A percentile compares a stretch with the other conserved stretches of the same genome.
Conservation (phyloP, 2,797 vertebrate species). For the Lepus townsendii region DNA sequence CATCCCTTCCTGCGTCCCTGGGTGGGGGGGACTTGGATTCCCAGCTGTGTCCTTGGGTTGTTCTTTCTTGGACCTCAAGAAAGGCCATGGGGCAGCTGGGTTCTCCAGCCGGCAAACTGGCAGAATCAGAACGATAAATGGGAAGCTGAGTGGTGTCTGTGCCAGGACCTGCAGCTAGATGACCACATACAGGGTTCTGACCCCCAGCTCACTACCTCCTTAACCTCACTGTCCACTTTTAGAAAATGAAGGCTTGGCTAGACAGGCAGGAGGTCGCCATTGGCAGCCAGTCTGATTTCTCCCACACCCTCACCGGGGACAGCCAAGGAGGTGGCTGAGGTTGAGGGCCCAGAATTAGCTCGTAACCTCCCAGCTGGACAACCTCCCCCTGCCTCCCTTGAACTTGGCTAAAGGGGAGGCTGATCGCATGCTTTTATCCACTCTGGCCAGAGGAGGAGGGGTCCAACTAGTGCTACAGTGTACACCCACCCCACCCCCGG, state of each 20-base stretch:
- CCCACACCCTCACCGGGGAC: background rate
- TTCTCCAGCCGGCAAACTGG: background rate
- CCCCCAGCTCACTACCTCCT: background rate
- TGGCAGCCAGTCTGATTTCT: background rate
- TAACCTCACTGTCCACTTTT: background rate
- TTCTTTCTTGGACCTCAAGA: background rate
- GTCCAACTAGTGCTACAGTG: background rate
- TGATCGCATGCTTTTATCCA: background rate
- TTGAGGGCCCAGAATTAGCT: background rate
- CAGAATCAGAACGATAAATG: background rate
- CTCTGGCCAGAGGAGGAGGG: background rate
- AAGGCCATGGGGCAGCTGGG: background rate
- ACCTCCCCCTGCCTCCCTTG: background rate
- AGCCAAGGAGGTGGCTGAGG: background rate
- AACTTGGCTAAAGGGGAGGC: background rate
- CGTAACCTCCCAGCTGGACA: background rate
- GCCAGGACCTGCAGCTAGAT: fast-evolving
- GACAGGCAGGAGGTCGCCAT: background rate
- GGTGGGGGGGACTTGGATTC: fast-evolving
- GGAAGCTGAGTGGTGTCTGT: fast-evolving
- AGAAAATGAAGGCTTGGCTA: background rate
- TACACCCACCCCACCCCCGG: background rate
- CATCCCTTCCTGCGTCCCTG: background rate
- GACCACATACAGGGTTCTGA: background rate
- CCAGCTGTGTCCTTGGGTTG: background rate